Percentiles rank a stretch among this genome's conserved stretches.
phyloP scores from a whole-genome alignment of 2,888 invertebrate species.

The Mantis religiosa region DNA sequence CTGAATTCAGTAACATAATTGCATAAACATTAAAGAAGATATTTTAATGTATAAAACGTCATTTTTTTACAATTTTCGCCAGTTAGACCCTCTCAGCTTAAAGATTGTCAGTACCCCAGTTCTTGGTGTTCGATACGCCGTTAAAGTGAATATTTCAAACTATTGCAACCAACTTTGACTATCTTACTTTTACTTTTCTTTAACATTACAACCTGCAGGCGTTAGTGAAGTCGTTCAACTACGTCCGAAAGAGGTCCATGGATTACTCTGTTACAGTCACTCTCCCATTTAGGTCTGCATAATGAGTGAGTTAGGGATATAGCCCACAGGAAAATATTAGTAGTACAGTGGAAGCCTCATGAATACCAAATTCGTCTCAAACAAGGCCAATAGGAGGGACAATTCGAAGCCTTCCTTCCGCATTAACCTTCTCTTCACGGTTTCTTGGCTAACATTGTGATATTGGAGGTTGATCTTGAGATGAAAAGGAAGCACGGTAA shows the following conservation, averaged over 20 bases:
- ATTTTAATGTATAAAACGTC: too few relatives aligned
- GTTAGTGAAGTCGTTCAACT: not conserved
- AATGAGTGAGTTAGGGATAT: not conserved
- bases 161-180: too few relatives aligned
- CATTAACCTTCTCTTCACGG: not conserved
- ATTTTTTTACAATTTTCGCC: too few relatives aligned
- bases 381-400: slow-evolving; percentile 2
- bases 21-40: too few relatives aligned
- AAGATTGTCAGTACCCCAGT: too few relatives aligned
- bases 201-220: not conserved
- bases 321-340: not conserved
- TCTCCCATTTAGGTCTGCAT: not conserved
- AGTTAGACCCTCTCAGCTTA: too few relatives aligned
- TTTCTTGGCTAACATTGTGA: not conserved
- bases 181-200: not conserved
- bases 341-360: not conserved
- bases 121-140: too few relatives aligned
- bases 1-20: too few relatives aligned
- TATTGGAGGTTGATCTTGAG: not conserved
- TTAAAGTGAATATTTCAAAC: too few relatives aligned
- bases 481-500: not conserved
- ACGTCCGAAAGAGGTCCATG: not conserved
- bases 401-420: not conserved
- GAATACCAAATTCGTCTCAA: slow-evolving; percentile 20
- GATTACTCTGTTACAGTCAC: not conserved